A percentile compares a stretch with the other conserved stretches of the same genome.
These are phyloP conservation scores for Ernsta delagoae DNA, from an alignment of 2,888 invertebrate genomes.

Conservation along the genomic window DNA sequence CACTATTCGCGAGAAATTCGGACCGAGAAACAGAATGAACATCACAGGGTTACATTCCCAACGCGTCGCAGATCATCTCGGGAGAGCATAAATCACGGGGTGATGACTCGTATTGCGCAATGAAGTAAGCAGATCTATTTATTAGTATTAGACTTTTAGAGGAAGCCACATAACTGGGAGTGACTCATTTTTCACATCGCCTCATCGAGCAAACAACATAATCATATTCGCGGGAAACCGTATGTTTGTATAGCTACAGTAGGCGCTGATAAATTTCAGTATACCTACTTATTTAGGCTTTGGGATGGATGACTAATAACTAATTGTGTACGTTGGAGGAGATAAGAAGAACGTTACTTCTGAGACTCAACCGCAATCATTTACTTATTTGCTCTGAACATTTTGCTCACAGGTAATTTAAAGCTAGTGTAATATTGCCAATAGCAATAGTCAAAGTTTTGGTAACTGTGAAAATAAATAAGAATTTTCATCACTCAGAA, in stretches of 20 bases:
- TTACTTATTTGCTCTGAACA: no score
- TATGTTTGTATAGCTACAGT: background rate
- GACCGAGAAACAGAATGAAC: background rate
- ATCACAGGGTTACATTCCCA: conserved; percentile 9
- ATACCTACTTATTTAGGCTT: background rate
- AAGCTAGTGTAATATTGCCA: no score
- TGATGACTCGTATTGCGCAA: conserved; percentile 16
- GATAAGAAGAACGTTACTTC: background rate
- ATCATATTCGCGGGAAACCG: conserved; percentile 5
- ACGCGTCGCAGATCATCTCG: conserved; percentile 17
- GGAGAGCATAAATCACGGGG: conserved; percentile 23
- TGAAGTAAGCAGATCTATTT: background rate
- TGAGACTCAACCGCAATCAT: no score
- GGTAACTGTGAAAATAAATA: no score
- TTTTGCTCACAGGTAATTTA: no score
- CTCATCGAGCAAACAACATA: conserved; percentile 17
- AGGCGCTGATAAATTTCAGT: conserved; percentile 5
- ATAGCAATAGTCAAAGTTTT: no score
- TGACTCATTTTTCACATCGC: conserved; percentile 16
- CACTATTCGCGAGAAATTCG: conserved; percentile 18
- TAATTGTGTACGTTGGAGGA: background rate
- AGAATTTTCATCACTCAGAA: no score
- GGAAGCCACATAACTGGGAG: background rate
- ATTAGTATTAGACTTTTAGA: conserved; percentile 2
- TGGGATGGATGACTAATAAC: background rate